phyloP scores from a whole-genome alignment of 2,888 invertebrate species.

The Ametastegia equiseti region DNA sequence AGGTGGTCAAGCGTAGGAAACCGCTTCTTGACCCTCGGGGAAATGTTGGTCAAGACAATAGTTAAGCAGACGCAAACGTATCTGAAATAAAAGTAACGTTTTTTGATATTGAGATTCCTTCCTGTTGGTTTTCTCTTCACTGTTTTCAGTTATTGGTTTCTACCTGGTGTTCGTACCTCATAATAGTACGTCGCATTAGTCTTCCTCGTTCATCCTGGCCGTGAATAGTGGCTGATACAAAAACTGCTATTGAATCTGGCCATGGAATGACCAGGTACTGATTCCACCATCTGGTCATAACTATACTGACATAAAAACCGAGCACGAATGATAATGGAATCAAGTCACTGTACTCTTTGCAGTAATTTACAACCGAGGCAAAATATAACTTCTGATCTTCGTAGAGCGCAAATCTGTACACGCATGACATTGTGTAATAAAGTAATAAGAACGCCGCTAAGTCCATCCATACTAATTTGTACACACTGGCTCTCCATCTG shows the following conservation, averaged over 20 bases:
- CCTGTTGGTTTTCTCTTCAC: background rate
- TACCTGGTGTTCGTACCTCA: constrained; percentile 69
- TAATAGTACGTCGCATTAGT: constrained; percentile 79
- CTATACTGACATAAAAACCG: constrained; percentile 95
- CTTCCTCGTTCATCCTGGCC: constrained; percentile 80
- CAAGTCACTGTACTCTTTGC: constrained; percentile 90
- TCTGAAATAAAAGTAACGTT: constrained; percentile 56
- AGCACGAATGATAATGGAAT: constrained; percentile 96
- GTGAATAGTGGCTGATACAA: constrained; percentile 79
- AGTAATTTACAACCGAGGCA: constrained; percentile 90
- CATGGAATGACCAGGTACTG: constrained; percentile 80
- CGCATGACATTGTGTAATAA: constrained; percentile 88
- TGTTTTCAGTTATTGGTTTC: constrained; percentile 6
- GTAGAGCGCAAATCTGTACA: constrained; percentile 86
- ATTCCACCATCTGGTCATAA: constrained; percentile 92
- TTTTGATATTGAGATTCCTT: too few species aligned
- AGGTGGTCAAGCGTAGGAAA: constrained; percentile 91
- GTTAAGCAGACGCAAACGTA: constrained; percentile 89
- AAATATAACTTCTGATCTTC: constrained; percentile 86
- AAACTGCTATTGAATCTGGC: constrained; percentile 80
- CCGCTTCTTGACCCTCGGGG: constrained; percentile 92
- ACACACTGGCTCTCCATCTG: constrained; percentile 97
- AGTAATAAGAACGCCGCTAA: constrained; percentile 86
- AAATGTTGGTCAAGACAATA: constrained; percentile 91
- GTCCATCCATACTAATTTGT: constrained; percentile 96